Evolutionary conservation across 2,797 vertebrate genomes (phyloP).

Genomic region (Microchirus variegatus): DNA sequence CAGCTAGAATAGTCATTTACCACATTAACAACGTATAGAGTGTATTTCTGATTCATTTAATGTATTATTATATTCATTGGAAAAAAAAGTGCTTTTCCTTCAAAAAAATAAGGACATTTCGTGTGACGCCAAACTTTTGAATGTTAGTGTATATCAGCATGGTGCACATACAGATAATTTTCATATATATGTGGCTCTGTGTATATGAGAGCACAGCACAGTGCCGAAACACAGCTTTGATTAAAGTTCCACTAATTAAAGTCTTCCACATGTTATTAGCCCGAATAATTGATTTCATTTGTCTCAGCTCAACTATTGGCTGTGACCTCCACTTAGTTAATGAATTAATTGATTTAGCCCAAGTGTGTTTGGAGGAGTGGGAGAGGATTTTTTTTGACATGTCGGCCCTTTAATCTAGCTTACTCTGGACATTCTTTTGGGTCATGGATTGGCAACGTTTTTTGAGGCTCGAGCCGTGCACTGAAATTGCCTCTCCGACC

Average conservation of each 20-base stretch:
- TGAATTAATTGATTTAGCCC: conserved; percentile 84
- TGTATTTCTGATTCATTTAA: too few species aligned
- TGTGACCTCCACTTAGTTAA: conserved; percentile 85
- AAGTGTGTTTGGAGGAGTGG: conserved; percentile 71
- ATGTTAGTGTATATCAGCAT: too few species aligned
- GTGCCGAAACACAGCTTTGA: conserved; percentile 82
- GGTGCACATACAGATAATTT: conserved; percentile 1
- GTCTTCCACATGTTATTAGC: conserved; percentile 90
- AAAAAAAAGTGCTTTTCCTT: too few species aligned
- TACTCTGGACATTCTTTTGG: conserved; percentile 40
- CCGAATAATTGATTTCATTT: conserved; percentile 97
- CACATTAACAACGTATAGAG: too few species aligned
- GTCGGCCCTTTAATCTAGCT: conserved; percentile 77
- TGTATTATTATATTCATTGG: too few species aligned
- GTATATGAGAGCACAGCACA: conserved; percentile 56
- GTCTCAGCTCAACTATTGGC: conserved; percentile 76
- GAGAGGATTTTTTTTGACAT: conserved; percentile 81
- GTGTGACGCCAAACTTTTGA: too few species aligned
- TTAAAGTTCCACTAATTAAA: conserved; percentile 98
- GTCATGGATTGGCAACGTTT: conserved; percentile 47
- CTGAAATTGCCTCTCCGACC: conserved; percentile 11
- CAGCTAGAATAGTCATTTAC: too few species aligned
- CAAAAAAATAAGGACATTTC: too few species aligned
- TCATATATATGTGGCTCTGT: conserved; percentile 30
- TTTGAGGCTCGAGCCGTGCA: conserved; percentile 18